Percentiles rank a stretch among this genome's conserved stretches.
These are phyloP conservation scores for Tangara arthus DNA, from an alignment of 2,797 vertebrate species.

Conservation along the genomic window DNA sequence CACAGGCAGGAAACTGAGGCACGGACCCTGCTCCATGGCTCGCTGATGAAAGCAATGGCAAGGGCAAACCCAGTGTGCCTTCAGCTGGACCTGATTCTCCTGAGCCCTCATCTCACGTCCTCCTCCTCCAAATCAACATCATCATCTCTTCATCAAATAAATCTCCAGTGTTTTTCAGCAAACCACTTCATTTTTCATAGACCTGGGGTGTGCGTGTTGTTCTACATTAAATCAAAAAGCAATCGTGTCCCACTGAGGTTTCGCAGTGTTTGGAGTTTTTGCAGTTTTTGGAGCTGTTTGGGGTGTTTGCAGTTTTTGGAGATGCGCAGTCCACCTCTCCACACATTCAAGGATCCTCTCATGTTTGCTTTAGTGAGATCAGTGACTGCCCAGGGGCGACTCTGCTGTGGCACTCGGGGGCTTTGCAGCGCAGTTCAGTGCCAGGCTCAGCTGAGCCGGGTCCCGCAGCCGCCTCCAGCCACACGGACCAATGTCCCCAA, in stretches of 20 bases:
- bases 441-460: not conserved
- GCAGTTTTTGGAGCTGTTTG: not conserved
- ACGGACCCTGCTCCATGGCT: accelerated
- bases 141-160: not conserved
- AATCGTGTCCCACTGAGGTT: not conserved
- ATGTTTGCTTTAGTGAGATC: not conserved
- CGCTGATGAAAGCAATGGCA: not conserved
- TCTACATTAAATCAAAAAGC: not conserved
- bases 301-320: not conserved
- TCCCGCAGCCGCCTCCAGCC: accelerated
- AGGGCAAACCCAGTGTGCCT: accelerated
- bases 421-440: accelerated
- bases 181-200: not conserved
- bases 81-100: accelerated
- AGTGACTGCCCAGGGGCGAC: not conserved
- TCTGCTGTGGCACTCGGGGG: not conserved
- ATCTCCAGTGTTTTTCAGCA: not conserved
- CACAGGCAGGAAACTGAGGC: slow-evolving; percentile 13
- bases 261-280: no score
- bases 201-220: accelerated
- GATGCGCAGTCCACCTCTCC: not conserved
- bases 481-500: accelerated
- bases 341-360: accelerated
- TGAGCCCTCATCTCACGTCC: not conserved
- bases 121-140: not conserved